Evolutionary conservation across 92 coral and sea anemone species (phyloP), one percentile per base, ranked within the genome.

Genomic region (Umimayanthus chanpuru): DNA sequence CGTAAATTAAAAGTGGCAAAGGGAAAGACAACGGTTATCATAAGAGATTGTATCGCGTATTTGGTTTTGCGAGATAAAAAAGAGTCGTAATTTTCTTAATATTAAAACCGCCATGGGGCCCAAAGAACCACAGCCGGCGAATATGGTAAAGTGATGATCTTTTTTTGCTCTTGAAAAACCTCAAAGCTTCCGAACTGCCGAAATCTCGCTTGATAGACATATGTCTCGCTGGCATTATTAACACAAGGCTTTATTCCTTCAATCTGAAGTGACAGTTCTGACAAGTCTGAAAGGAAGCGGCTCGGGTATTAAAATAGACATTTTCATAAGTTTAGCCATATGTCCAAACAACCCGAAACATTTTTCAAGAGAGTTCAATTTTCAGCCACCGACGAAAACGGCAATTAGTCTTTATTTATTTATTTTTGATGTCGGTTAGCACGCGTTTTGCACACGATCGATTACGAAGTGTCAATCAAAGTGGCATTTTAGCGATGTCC

Each of bases 391-490:
- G 91, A 86, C 82, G 92, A 95, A 94, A 93, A 93, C 92, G 98
- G 85, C 91, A 88, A 95, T 90, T 92, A 90, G 70, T 91, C 80
- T 93, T 89, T 95, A 93, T 95, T 93, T 93, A 91, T 95, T 91
- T 95, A 92, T 90, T 49, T 89, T 89, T 92, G 89, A 88, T 94
- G 91, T 92, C 91, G 92, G 94, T 84, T 73, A 55, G 94, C 94
- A 81, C 94, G 88, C 94, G 96, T 93, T 93, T 92, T 90, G 77
- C 92, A 92, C 96, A 88, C 92, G 92, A 95, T 95, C 96, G 94
- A 95, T 95, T 93, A 93, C 96, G 43, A 88, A 39, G 90, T 93
- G 98, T 92, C 98, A 95, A 95, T 95, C 98, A 95, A 78, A 29
- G 36, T 92, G 98, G 86, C 94, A 82, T 78, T 88, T 90, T 78